A percentile compares a stretch with the other conserved stretches of the same genome.
phyloP scores from a whole-genome alignment of 2,113 vertebrate species.

The Pelodiscus sinensis region DNA sequence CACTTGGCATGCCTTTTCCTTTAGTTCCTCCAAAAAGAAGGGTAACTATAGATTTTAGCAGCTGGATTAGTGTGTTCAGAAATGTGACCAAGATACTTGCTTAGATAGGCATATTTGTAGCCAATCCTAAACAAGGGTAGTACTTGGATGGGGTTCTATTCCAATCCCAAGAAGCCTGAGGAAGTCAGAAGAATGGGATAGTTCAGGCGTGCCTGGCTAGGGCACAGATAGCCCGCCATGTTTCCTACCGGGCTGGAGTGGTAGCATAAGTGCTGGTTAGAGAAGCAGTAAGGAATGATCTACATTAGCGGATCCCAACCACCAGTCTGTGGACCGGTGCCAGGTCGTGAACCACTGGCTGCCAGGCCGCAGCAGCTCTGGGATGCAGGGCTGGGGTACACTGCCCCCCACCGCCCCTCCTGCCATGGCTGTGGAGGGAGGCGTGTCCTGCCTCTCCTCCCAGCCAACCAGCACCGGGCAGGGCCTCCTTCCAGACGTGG shows the following conservation, averaged over 20 bases:
- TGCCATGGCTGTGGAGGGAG: too few species aligned
- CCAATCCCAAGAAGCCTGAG: too few species aligned
- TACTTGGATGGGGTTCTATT: rapidly evolving
- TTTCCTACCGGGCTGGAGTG: neutral
- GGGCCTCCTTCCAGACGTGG: too few species aligned
- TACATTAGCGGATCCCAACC: too few species aligned
- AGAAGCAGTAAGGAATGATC: too few species aligned
- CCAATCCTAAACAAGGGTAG: neutral
- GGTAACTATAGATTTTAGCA: neutral
- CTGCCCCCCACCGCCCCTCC: too few species aligned
- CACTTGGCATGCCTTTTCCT: neutral
- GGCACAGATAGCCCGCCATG: neutral
- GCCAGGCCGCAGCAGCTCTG: too few species aligned
- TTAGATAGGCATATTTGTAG: neutral
- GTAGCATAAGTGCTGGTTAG: neutral
- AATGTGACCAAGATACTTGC: neutral
- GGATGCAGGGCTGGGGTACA: too few species aligned
- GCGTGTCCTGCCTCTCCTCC: too few species aligned
- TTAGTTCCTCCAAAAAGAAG: neutral
- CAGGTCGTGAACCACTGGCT: too few species aligned
- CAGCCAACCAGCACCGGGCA: too few species aligned
- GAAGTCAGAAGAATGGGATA: rapidly evolving
- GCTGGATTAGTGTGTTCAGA: neutral
- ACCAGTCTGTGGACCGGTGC: too few species aligned
- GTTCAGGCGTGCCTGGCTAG: rapidly evolving